A percentile compares a stretch with the other conserved stretches of the same genome.
phyloP scores from a whole-genome alignment of 2,113 vertebrate species.

The Protobothrops flavoviridis region DNA sequence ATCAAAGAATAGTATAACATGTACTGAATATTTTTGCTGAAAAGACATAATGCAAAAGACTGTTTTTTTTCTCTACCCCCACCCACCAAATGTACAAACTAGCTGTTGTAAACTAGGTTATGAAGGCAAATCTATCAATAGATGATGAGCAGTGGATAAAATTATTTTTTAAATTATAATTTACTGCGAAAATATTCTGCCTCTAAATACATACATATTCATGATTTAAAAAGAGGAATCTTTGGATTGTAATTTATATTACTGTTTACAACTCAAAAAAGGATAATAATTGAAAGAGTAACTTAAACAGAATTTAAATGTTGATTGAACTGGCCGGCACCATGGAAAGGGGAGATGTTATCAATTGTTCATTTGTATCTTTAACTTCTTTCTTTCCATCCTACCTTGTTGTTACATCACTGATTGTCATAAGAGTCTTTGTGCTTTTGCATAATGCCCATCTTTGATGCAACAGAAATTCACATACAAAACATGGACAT shows the following conservation, averaged over 20 bases:
- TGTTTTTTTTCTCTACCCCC: neutral
- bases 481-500: slow-evolving; percentile 70
- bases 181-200: slow-evolving; percentile 34
- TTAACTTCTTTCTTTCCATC: slow-evolving; percentile 32
- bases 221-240: slow-evolving; percentile 44
- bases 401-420: slow-evolving; percentile 56
- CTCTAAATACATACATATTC: slow-evolving; percentile 31
- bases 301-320: slow-evolving; percentile 51
- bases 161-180: slow-evolving; percentile 33
- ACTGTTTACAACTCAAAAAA: slow-evolving; percentile 25
- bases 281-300: slow-evolving; percentile 47
- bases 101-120: slow-evolving; percentile 14
- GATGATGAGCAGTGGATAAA: slow-evolving; percentile 43
- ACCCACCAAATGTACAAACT: slow-evolving; percentile 29
- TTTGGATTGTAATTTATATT: slow-evolving; percentile 43
- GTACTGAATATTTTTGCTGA: slow-evolving; percentile 13
- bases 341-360: slow-evolving; percentile 38
- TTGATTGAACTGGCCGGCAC: slow-evolving; percentile 40
- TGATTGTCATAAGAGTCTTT: slow-evolving; percentile 81
- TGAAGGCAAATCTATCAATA: slow-evolving; percentile 24
- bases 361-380: slow-evolving; percentile 25
- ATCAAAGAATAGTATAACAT: slow-evolving; percentile 27
- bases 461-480: slow-evolving; percentile 67
- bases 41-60: slow-evolving; percentile 31
- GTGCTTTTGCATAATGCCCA: slow-evolving; percentile 80